A percentile compares a stretch with the other conserved stretches of the same genome.
These are phyloP conservation scores for Cyanoliseus patagonus DNA, from an alignment of 2,113 vertebrate species.

Conservation along the genomic window DNA sequence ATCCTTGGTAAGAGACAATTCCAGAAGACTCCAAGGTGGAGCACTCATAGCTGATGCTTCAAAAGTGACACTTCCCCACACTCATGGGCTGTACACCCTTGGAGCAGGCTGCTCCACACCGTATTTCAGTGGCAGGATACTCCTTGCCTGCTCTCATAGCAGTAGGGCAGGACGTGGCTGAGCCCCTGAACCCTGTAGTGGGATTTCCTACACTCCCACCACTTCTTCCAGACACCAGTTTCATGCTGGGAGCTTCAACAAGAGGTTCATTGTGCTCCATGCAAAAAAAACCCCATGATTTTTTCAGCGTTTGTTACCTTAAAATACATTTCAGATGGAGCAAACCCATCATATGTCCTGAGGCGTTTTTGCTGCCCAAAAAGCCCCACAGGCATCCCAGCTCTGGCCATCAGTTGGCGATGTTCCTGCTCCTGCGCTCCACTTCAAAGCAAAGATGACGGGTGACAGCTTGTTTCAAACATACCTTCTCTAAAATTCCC, in stretches of 20 bases:
- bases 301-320: background rate
- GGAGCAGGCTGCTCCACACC: background rate
- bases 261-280: background rate
- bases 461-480: background rate
- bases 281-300: background rate
- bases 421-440: background rate
- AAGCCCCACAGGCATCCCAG: too few relatives aligned
- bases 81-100: background rate
- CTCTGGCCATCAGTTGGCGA: background rate
- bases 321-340: background rate
- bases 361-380: background rate
- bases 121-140: background rate
- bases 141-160: background rate
- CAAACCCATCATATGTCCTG: background rate
- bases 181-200: background rate
- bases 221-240: background rate
- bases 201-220: background rate
- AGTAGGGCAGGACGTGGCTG: background rate
- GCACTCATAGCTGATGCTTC: background rate
- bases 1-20: background rate
- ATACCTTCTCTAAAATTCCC: background rate
- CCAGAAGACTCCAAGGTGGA: background rate
- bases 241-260: background rate
- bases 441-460: background rate
- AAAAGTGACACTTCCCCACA: background rate